Base-by-base conservation (phyloP, 2,113 vertebrate genomes). In the Sialia sialis region DNA sequence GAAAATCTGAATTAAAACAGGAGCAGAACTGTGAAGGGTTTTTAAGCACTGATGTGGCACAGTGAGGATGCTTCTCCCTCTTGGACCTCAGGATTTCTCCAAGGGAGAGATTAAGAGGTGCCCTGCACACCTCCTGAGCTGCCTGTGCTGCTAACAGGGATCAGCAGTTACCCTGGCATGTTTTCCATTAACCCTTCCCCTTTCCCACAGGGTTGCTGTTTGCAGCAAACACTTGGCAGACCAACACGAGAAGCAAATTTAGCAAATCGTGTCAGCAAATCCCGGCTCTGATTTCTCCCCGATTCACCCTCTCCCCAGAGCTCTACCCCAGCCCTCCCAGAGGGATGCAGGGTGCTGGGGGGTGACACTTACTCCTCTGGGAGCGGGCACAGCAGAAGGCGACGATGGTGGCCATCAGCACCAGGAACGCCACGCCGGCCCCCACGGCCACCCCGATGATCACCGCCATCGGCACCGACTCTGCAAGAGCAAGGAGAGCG, bases 381-480 rank as follows among this genome's bases (percentile, higher is more conserved):
- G 99, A 99, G 44, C 99, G 99, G 49, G 99, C 99, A 29, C 99
- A 99, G 97, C 99, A 99, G 98, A 99, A 99, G 20, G 99, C 99
- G 55, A 99, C 98, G 36, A 99, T 99, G 97, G 99, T 99, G 96
- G 98, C 99, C 98, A 99, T 98, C 94, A 99, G 97, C 93, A 99
- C 98, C 70, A 99, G 98, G 97, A 99, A 98, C 11, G 99, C 99
- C 94, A 99, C 99, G 1, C 99, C 99, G 1, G 99, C 99, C 90
- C 99, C 99, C 72, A 99, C 99, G 4, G 99, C 99, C 88, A 99
- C 99, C 9, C 99, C 99, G 36, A 99, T 99, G 98, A 99, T 99
- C 97, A 99, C 99, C 0, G 99, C 99, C 98, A 99, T 98, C 0
- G 99, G 99, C 93, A 99, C 98, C 5, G 99, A 98, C 93, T 99